Conservation (phyloP, 2,888 invertebrate species). For the Fragum sueziense region DNA sequence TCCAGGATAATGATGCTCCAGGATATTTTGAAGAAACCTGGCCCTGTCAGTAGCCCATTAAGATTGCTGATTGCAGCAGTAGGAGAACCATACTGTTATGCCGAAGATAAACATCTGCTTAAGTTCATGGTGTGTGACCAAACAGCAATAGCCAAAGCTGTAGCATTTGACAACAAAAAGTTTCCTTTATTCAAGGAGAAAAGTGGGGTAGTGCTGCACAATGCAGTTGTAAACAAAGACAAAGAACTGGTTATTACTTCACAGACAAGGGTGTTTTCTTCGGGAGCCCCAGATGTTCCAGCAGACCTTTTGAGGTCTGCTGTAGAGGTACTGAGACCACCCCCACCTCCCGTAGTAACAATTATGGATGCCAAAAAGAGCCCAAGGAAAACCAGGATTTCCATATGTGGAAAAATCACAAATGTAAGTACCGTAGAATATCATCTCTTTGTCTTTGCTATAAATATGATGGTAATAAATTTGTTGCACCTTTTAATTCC, state of each 20-base stretch:
- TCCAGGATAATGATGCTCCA: background rate
- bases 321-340: background rate
- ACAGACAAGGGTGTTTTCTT: background rate
- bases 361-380: background rate
- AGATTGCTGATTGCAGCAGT: background rate
- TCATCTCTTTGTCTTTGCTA: too few relatives aligned
- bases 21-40: too few relatives aligned
- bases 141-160: background rate
- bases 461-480: too few relatives aligned
- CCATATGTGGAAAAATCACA: background rate
- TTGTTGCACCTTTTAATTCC: too few relatives aligned
- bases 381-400: background rate
- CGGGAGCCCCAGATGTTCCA: background rate
- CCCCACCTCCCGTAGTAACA: background rate
- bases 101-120: background rate
- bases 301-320: background rate
- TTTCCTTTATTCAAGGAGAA: background rate
- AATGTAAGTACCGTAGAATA: too few relatives aligned
- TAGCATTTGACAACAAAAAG: background rate
- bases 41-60: background rate
- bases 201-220: too few relatives aligned
- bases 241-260: background rate
- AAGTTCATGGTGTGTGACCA: background rate
- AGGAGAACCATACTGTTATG: background rate
- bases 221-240: background rate